Evolutionary conservation across 1,140 invertebrate species (phyloP).

Genomic region (Ceratina japonica): DNA sequence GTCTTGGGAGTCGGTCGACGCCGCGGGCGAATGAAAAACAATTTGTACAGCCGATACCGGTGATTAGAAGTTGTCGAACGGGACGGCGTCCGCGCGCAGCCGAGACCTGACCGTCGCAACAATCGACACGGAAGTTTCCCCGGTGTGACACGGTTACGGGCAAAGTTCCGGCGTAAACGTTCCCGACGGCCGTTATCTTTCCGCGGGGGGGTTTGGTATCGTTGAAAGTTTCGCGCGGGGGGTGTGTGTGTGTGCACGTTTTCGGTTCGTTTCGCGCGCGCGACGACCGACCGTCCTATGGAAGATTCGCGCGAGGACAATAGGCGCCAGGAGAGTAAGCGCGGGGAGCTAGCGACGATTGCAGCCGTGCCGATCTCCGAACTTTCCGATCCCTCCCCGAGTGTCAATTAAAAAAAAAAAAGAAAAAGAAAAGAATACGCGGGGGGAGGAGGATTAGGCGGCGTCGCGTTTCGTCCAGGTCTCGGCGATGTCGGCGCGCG

Average conservation of each 20-base stretch:
- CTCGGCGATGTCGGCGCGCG: background rate
- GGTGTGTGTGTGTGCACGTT: slow-evolving; percentile 10
- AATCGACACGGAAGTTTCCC: background rate
- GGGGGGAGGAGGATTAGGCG: too few relatives aligned
- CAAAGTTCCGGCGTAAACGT: slow-evolving; percentile 42
- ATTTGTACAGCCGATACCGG: too few relatives aligned
- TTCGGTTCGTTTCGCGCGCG: background rate
- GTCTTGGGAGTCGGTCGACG: too few relatives aligned
- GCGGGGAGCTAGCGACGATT: background rate
- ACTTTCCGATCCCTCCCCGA: too few relatives aligned
- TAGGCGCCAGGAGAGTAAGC: background rate
- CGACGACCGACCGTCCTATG: background rate
- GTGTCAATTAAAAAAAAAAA: background rate
- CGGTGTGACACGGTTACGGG: background rate
- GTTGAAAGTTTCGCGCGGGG: background rate
- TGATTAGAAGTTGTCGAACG: too few relatives aligned
- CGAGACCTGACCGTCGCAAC: background rate
- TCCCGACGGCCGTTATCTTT: slow-evolving; percentile 28
- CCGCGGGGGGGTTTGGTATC: background rate
- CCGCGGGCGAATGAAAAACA: too few relatives aligned
- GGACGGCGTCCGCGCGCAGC: too few relatives aligned
- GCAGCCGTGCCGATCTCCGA: too few relatives aligned
- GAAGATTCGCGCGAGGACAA: background rate
- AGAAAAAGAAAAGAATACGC: too few relatives aligned
- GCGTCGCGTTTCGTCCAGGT: too few relatives aligned